phyloP scores from a whole-genome alignment of 2,888 invertebrate species.

The Trichogramma dendrolimi region DNA sequence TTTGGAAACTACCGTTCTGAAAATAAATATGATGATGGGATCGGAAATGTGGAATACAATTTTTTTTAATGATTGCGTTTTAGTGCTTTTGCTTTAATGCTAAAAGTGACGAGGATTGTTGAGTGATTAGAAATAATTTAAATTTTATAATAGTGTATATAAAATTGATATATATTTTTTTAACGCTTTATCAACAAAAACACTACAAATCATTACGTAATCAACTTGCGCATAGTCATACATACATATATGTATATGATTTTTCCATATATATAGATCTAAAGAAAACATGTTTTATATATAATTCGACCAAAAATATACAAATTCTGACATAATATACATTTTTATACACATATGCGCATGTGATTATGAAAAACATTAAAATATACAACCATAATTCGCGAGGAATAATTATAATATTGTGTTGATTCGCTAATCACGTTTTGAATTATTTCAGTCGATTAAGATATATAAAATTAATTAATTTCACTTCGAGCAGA shows the following conservation, averaged over 20 bases:
- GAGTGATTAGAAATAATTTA: no score
- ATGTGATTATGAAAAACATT: conserved; percentile 12
- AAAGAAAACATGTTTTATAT: no score
- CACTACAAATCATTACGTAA: conserved; percentile 20
- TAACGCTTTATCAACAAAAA: conserved; percentile 25
- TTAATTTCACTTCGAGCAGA: conserved; percentile 10
- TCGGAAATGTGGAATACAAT: no score
- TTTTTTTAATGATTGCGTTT: no score
- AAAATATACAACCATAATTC: conserved; percentile 8
- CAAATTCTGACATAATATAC: no score
- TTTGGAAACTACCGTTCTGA: no score
- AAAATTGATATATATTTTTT: conserved; percentile 26
- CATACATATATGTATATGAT: conserved; percentile 16
- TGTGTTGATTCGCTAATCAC: conserved; percentile 24
- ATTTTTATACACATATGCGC: conserved; percentile 8
- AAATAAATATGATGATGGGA: no score
- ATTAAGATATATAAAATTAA: conserved; percentile 5
- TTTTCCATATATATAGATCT: neutral
- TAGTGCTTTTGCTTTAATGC: no score
- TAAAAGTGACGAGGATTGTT: no score
- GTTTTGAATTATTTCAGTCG: conserved; percentile 23
- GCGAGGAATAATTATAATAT: conserved; percentile 13
- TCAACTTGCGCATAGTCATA: conserved; percentile 15
- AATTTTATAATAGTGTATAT: conserved; percentile 14
- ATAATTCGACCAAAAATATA: no score